Evolutionary conservation across 2,888 invertebrate species (phyloP), one percentile per base, ranked within the genome.

Genomic region (Mimas tiliae): DNA sequence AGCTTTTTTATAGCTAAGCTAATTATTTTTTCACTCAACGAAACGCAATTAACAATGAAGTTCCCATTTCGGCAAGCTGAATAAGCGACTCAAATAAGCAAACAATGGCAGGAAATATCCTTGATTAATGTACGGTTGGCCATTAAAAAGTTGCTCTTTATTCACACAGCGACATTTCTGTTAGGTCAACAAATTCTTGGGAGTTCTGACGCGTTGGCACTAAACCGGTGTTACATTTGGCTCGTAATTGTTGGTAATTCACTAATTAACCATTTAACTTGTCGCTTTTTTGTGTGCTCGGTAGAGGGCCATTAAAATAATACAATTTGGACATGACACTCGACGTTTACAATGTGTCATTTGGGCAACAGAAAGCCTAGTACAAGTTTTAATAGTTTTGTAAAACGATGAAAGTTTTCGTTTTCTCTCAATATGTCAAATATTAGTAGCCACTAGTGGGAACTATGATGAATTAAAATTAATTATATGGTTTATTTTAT

Each of bases 101-200:
- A 78, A 87, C 86, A 87, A 88, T 83, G 81, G 72, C 84, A 86
- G 86, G 85, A 86, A 86, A 78, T 74, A 70, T 75, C 76, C 70
- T 73, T 67, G 68, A 68, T 65, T 48, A 58, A 58, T 48, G 47
- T 34, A 47, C 19, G 21, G 48, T 64, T 48, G 58, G 58, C 38
- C 58, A 65, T 58, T 58, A 47, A 65, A 65, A 34, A 48, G 55
- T 48, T 21, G 34, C 8, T 58, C 64, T 55, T 55, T 65, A 50
- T 58, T 47, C 47, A 48, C 19, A 58, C 38, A 6, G 55, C 12
- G 48, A 58, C 65, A 65, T 38, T 65, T 42, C 48, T 58, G 19
- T 48, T 34, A 34, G 58, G 47, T 38, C 55, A 65, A 65, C 55
- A 55, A 48, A 58, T 48, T 58, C 48, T 34, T 48, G 47, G 48